These are phyloP conservation scores for Hoplodrina ambigua DNA, from an alignment of 2,888 invertebrate species.

Conservation along the genomic window DNA sequence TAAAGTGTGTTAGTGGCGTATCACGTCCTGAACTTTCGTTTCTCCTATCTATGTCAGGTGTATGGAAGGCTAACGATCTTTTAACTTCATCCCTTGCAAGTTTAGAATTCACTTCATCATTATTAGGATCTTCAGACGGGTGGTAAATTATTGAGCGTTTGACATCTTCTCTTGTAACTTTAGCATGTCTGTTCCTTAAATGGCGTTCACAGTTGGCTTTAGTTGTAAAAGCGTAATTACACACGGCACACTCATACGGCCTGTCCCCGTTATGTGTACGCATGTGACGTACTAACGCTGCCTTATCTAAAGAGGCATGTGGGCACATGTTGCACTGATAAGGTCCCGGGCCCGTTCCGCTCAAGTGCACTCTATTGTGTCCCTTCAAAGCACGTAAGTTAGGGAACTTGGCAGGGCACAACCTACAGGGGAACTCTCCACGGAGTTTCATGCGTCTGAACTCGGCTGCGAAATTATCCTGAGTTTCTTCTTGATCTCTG, in stretches of 20 bases:
- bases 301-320: constrained; percentile 97
- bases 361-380: constrained; percentile 96
- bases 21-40: constrained; percentile 82
- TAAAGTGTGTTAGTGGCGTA: constrained; percentile 85
- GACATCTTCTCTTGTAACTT: constrained; percentile 96
- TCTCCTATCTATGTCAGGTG: constrained; percentile 87
- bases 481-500: constrained; percentile 92
- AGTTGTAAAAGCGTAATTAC: constrained; percentile 98
- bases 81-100: constrained; percentile 89
- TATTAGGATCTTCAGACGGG: constrained; percentile 95
- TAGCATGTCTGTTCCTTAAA: constrained; percentile 96
- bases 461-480: constrained; percentile 95
- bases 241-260: constrained; percentile 98
- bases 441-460: constrained; percentile 97
- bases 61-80: constrained; percentile 89
- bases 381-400: constrained; percentile 97
- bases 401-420: constrained; percentile 97
- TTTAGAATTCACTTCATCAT: constrained; percentile 92
- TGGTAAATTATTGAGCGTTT: constrained; percentile 96
- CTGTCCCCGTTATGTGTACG: constrained; percentile 98
- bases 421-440: constrained; percentile 96
- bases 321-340: constrained; percentile 98
- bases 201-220: constrained; percentile 99
- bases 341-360: constrained; percentile 94
- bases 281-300: constrained; percentile 97